Percentiles rank a stretch among this genome's conserved stretches.
phyloP scores from a whole-genome alignment of 2,797 vertebrate species.

The Trematomus bernacchii region DNA sequence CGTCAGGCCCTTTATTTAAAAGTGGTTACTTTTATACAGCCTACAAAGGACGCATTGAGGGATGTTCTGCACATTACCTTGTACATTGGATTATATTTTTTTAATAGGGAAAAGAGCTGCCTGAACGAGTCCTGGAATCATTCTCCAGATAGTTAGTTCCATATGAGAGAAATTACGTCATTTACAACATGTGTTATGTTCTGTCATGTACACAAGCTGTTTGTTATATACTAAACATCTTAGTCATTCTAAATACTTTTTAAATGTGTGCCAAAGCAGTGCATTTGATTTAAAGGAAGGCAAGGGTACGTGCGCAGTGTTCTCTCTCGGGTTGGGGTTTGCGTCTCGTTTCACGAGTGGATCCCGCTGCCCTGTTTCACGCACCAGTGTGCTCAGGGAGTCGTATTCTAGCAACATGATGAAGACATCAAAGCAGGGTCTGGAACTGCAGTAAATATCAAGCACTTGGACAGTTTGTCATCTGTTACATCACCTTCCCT shows the following conservation, averaged over 20 bases:
- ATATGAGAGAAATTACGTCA: slow-evolving; percentile 61
- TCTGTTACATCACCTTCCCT: slow-evolving; percentile 82
- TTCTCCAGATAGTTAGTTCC: slow-evolving; percentile 56
- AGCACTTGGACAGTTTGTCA: slow-evolving; percentile 75
- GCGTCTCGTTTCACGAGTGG: slow-evolving; percentile 56
- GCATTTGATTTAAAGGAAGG: slow-evolving; percentile 56
- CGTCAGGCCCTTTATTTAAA: slow-evolving; percentile 59
- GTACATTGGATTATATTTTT: slow-evolving; percentile 60
- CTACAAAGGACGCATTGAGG: slow-evolving; percentile 77
- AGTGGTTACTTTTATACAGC: slow-evolving; percentile 67
- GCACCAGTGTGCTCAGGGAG: slow-evolving; percentile 69
- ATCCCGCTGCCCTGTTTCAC: slow-evolving; percentile 62
- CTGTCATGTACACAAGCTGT: slow-evolving; percentile 62
- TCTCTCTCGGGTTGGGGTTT: slow-evolving; percentile 41
- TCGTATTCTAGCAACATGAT: slow-evolving; percentile 71
- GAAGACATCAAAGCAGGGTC: slow-evolving; percentile 79
- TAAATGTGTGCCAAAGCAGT: slow-evolving; percentile 35
- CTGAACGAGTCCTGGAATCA: slow-evolving; percentile 52
- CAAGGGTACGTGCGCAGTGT: slow-evolving; percentile 24
- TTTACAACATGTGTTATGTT: slow-evolving; percentile 51
- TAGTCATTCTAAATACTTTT: slow-evolving; percentile 42
- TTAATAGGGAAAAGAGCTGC: slow-evolving; percentile 53
- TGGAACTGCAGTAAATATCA: slow-evolving; percentile 79
- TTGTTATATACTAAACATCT: slow-evolving; percentile 46
- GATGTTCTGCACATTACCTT: slow-evolving; percentile 55